Conservation (phyloP, 2,113 vertebrate species). For the Numida meleagris region DNA sequence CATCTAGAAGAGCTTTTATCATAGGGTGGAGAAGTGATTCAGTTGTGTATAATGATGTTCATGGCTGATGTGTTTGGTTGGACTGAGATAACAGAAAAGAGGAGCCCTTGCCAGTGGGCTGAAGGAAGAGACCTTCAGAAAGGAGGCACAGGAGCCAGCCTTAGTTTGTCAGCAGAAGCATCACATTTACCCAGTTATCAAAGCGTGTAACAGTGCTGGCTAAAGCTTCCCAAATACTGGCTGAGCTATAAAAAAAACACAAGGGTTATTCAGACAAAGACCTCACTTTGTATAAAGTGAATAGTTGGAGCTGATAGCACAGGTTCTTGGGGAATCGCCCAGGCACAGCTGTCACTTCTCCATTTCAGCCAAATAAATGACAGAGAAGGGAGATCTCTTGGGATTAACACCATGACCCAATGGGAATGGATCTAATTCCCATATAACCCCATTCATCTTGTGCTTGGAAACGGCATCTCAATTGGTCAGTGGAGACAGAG, state of each 20-base stretch:
- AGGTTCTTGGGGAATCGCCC: constrained; percentile 40
- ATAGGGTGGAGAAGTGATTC: neutral
- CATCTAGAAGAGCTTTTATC: neutral
- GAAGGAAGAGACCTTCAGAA: constrained; percentile 22
- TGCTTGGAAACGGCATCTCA: neutral
- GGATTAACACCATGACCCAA: neutral
- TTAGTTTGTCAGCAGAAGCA: constrained; percentile 46
- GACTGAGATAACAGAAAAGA: constrained; percentile 7
- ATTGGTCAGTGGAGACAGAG: neutral
- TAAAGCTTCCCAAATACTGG: constrained; percentile 64
- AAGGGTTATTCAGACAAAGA: constrained; percentile 57
- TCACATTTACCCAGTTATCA: neutral
- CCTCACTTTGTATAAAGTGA: constrained; percentile 35
- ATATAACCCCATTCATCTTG: neutral
- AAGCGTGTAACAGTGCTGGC: constrained; percentile 51
- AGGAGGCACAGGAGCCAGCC: neutral
- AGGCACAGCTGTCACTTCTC: constrained; percentile 6
- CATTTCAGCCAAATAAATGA: constrained; percentile 37
- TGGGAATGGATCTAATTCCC: neutral
- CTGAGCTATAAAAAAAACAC: constrained; percentile 59
- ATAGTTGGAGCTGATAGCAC: constrained; percentile 9
- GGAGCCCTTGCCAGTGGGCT: neutral
- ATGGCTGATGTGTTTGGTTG: neutral
- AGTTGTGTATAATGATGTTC: neutral
- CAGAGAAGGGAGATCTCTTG: neutral